Evolutionary conservation across 2,113 vertebrate species (phyloP).

Genomic region (Rafetus swinhoei): DNA sequence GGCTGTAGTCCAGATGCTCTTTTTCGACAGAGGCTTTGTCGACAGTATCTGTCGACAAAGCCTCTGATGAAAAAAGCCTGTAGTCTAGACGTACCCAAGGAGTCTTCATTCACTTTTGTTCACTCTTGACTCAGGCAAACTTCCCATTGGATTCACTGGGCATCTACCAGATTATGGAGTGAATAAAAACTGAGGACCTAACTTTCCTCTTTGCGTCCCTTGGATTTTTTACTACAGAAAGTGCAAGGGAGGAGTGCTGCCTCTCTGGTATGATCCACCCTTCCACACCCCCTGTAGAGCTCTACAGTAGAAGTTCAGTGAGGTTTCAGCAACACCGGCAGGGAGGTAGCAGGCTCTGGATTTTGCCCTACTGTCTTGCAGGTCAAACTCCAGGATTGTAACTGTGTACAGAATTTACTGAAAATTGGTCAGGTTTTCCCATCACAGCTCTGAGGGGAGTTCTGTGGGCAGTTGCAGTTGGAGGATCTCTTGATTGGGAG

Average conservation of each 20-base stretch:
- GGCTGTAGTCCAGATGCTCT: no score
- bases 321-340: not conserved
- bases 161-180: not conserved
- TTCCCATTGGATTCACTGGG: fast-evolving
- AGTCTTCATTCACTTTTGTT: not conserved
- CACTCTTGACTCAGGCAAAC: not conserved
- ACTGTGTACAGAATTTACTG: not conserved
- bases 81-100: not conserved
- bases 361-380: fast-evolving
- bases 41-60: no score
- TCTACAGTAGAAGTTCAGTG: not conserved
- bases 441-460: not conserved
- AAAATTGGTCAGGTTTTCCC: not conserved
- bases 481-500: not conserved
- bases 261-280: fast-evolving
- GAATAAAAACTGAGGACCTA: not conserved
- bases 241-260: not conserved
- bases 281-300: fast-evolving
- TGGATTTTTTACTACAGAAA: not conserved
- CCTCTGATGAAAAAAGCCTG: no score
- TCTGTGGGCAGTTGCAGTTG: not conserved
- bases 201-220: not conserved
- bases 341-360: not conserved
- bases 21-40: no score
- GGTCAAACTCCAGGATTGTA: not conserved